These are phyloP conservation scores for Drosophila santomea DNA, from an alignment of 1,140 invertebrate genomes.

Conservation along the genomic window DNA sequence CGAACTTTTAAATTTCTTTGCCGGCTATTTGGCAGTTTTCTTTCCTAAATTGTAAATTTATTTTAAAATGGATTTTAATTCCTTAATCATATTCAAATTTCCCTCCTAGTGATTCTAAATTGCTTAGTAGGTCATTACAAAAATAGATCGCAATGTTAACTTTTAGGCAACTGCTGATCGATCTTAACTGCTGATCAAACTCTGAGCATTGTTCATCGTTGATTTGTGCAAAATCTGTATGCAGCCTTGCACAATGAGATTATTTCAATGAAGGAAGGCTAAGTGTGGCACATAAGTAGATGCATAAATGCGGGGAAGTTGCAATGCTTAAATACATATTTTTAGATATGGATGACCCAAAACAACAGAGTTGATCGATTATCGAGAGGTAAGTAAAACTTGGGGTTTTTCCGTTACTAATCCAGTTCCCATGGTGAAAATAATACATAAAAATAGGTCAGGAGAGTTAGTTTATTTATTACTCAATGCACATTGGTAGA, in stretches of 20 bases:
- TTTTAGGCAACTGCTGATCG: background rate
- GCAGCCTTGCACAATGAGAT: background rate
- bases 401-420: too few relatives aligned
- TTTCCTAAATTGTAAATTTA: too few relatives aligned
- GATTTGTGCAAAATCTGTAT: background rate
- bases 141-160: background rate
- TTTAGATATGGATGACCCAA: too few relatives aligned
- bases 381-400: too few relatives aligned
- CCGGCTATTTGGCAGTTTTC: background rate
- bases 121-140: background rate
- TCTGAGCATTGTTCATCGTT: background rate
- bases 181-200: slow-evolving; percentile 4
- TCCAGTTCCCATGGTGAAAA: too few relatives aligned
- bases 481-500: too few relatives aligned
- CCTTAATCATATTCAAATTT: too few relatives aligned
- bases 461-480: too few relatives aligned
- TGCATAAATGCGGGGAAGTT: background rate
- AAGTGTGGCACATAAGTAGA: background rate
- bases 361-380: too few relatives aligned
- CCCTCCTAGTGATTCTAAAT: too few relatives aligned
- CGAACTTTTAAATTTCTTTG: background rate
- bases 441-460: too few relatives aligned
- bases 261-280: background rate
- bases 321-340: too few relatives aligned
- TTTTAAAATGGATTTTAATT: background rate